Evolutionary conservation across 1,140 invertebrate species (phyloP).

Genomic region (Coboldia fuscipes): DNA sequence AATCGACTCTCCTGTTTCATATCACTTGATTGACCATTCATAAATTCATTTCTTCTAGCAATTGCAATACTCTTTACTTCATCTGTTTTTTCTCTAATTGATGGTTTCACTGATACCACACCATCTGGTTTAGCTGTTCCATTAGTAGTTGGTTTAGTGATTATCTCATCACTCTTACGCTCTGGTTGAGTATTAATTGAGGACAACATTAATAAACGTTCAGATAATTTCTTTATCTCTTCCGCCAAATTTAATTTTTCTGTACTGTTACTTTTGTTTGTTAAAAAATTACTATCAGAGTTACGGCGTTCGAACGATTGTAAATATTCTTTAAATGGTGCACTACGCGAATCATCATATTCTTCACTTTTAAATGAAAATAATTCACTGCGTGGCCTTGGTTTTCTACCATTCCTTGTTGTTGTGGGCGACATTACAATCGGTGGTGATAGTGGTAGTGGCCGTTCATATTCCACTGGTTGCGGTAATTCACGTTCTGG

Average conservation of each 20-base stretch:
- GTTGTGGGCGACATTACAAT: constrained; percentile 10
- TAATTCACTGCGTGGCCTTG: not conserved
- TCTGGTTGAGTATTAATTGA: constrained; percentile 38
- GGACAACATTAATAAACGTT: constrained; percentile 48
- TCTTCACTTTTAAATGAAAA: not conserved
- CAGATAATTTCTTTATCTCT: constrained; percentile 56
- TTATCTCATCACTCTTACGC: constrained; percentile 24
- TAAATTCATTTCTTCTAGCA: constrained; percentile 4
- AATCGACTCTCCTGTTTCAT: constrained; percentile 18
- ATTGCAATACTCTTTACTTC: constrained; percentile 15
- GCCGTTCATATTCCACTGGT: constrained; percentile 11
- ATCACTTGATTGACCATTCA: constrained; percentile 6
- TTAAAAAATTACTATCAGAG: constrained; percentile 45
- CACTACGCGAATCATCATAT: not conserved
- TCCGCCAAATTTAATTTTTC: constrained; percentile 45
- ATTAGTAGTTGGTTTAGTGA: constrained; percentile 11
- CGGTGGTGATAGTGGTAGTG: not conserved
- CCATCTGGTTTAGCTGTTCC: not conserved
- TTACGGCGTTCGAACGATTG: constrained; percentile 40
- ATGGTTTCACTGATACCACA: not conserved
- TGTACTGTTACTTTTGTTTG: constrained; percentile 14
- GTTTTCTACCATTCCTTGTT: no score
- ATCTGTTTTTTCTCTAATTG: constrained; percentile 1
- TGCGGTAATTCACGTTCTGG: constrained; percentile 17
- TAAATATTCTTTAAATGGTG: constrained; percentile 19